A percentile compares a stretch with the other conserved stretches of the same genome.
Conservation (phyloP, 2,888 invertebrate species). For the Aphodius sticticus region DNA sequence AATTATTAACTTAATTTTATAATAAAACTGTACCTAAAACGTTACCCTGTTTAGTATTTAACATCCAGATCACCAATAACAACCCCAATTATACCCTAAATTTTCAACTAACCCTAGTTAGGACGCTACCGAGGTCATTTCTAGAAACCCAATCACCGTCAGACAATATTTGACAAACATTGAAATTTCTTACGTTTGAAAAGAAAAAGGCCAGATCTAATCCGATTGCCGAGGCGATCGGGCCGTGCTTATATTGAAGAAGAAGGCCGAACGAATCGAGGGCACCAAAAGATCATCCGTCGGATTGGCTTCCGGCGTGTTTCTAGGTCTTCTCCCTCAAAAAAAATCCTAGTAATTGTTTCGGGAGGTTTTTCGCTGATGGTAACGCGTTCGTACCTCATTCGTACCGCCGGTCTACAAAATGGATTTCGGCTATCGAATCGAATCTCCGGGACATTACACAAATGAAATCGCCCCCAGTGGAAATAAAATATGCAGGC, state of each 20-base stretch:
- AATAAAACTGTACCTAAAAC: too few relatives aligned
- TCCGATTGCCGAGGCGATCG: not conserved
- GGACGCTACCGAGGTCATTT: not conserved
- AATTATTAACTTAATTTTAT: too few relatives aligned
- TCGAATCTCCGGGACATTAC: not conserved
- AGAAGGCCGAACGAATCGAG: not conserved
- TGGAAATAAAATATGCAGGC: slow-evolving; percentile 4
- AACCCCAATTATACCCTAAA: too few relatives aligned
- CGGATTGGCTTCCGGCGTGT: not conserved
- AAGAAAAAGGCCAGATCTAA: not conserved
- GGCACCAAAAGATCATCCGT: not conserved
- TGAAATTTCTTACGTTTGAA: not conserved
- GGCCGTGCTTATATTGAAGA: not conserved
- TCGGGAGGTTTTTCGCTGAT: not conserved
- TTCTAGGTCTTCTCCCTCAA: not conserved
- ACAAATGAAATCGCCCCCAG: not conserved
- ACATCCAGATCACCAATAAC: too few relatives aligned
- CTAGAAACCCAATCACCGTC: not conserved
- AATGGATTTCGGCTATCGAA: not conserved
- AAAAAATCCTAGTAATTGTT: slow-evolving; percentile 4
- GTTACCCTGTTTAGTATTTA: too few relatives aligned
- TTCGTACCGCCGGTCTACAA: not conserved
- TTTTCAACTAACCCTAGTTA: not conserved
- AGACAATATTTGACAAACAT: not conserved
- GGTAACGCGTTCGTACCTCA: slow-evolving; percentile 4